Percentiles rank a stretch among this genome's conserved stretches.
These are phyloP conservation scores for Tiphia femorata DNA, from an alignment of 2,888 invertebrate species.

Conservation along the genomic window DNA sequence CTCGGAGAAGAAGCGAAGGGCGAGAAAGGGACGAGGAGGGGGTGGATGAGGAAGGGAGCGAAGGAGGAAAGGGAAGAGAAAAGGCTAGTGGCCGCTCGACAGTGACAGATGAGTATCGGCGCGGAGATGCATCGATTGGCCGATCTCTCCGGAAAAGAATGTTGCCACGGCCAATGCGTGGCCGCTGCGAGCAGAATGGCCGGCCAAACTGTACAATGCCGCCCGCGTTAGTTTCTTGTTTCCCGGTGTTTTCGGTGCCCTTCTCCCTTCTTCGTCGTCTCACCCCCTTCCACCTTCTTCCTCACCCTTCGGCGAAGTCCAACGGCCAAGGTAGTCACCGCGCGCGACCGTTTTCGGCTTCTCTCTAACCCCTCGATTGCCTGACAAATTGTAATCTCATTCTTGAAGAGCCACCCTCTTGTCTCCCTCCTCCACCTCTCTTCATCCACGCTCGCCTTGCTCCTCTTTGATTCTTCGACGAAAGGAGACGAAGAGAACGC, in stretches of 20 bases:
- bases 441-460: not conserved
- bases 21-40: not conserved
- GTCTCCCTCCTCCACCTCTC: not conserved
- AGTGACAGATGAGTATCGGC: constrained; percentile 70
- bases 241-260: not conserved
- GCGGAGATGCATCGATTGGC: constrained; percentile 70
- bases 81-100: constrained; percentile 53
- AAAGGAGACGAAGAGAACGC: not conserved
- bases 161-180: constrained; percentile 67
- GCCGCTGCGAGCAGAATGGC: constrained; percentile 65
- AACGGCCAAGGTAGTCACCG: not conserved
- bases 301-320: too few species aligned
- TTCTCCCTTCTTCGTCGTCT: not conserved
- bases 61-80: constrained; percentile 18
- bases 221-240: constrained; percentile 41
- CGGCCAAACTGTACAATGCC: constrained; percentile 51
- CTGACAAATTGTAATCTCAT: constrained; percentile 64
- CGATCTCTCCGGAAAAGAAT: constrained; percentile 68
- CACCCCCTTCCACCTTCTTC: not conserved
- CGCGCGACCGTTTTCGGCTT: constrained; percentile 31
- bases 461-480: not conserved
- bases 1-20: not conserved
- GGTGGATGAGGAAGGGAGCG: too few species aligned
- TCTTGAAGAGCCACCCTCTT: constrained; percentile 34
- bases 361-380: constrained; percentile 34